Conservation (phyloP, 2,888 invertebrate genomes). For the Drosophila ezoana region DNA sequence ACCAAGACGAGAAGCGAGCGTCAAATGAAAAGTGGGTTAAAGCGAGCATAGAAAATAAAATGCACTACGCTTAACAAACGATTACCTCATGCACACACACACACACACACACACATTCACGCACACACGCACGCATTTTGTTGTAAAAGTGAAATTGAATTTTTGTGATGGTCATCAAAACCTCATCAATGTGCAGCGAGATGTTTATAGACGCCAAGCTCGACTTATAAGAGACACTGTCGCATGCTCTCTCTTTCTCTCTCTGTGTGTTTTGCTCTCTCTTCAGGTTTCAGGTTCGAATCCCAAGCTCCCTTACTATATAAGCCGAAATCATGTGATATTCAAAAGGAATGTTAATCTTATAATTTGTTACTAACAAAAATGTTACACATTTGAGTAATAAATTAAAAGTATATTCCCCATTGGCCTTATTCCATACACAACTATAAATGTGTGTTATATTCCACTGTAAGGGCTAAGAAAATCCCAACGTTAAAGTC, state of each 20-base stretch:
- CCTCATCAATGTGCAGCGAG: conserved; percentile 41
- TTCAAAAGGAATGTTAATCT: too few species aligned
- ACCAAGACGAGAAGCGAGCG: conserved; percentile 70
- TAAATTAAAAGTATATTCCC: too few species aligned
- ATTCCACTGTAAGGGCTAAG: background rate
- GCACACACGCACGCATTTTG: conserved; percentile 37
- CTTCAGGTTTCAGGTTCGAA: too few species aligned
- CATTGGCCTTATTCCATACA: too few species aligned
- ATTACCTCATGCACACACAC: conserved; percentile 59
- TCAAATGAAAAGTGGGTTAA: conserved; percentile 69
- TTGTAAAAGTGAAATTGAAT: conserved; percentile 70
- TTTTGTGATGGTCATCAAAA: conserved; percentile 44
- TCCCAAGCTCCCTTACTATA: too few species aligned
- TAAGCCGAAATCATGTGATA: too few species aligned
- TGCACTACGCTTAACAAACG: conserved; percentile 37
- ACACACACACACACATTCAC: conserved; percentile 16
- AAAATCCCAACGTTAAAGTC: background rate
- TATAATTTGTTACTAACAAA: too few species aligned
- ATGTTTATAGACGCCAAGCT: background rate
- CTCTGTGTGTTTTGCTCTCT: background rate
- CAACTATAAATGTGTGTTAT: background rate
- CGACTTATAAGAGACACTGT: conserved; percentile 9
- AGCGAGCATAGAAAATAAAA: conserved; percentile 71
- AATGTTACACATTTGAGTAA: too few species aligned
- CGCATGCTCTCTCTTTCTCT: conserved; percentile 4